A percentile compares a stretch with the other conserved stretches of the same genome.
phyloP scores from a whole-genome alignment of 1,140 invertebrate genomes.

The Drosophila lacertosa region DNA sequence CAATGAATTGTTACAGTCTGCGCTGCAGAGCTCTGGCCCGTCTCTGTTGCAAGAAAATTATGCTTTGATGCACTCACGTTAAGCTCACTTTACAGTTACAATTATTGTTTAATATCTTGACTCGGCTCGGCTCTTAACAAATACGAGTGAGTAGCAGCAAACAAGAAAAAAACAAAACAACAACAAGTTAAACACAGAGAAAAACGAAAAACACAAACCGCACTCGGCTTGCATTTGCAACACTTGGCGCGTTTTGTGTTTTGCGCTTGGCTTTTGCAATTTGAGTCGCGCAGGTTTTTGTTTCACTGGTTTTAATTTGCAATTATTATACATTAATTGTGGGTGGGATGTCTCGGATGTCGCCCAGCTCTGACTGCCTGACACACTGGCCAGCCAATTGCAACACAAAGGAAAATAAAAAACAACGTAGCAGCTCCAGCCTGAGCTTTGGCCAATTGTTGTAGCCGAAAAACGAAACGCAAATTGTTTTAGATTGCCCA shows the following conservation, averaged over 20 bases:
- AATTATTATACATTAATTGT: slow-evolving; percentile 82
- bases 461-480: slow-evolving; percentile 52
- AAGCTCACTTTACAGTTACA: slow-evolving; percentile 83
- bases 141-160: slow-evolving; percentile 40
- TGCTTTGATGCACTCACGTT: slow-evolving; percentile 83
- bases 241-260: slow-evolving; percentile 68
- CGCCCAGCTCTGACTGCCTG: slow-evolving; percentile 9
- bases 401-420: slow-evolving; percentile 16
- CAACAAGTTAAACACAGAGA: slow-evolving; percentile 8
- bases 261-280: slow-evolving; percentile 61
- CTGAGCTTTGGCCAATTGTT: slow-evolving; percentile 36
- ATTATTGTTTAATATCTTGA: slow-evolving; percentile 82
- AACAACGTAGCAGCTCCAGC: slow-evolving; percentile 11
- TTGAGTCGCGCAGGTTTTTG: slow-evolving; percentile 40
- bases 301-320: slow-evolving; percentile 62
- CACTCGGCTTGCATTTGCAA: slow-evolving; percentile 66
- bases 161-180: slow-evolving; percentile 8
- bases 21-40: slow-evolving; percentile 37
- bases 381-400: slow-evolving; percentile 22
- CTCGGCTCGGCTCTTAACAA: slow-evolving; percentile 63
- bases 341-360: slow-evolving; percentile 64
- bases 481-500: slow-evolving; percentile 76
- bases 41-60: slow-evolving; percentile 81
- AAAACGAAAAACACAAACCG: slow-evolving; percentile 29
- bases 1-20: slow-evolving; percentile 61